phyloP scores from a whole-genome alignment of 2,113 vertebrate genomes.

The Semicossyphus pulcher region DNA sequence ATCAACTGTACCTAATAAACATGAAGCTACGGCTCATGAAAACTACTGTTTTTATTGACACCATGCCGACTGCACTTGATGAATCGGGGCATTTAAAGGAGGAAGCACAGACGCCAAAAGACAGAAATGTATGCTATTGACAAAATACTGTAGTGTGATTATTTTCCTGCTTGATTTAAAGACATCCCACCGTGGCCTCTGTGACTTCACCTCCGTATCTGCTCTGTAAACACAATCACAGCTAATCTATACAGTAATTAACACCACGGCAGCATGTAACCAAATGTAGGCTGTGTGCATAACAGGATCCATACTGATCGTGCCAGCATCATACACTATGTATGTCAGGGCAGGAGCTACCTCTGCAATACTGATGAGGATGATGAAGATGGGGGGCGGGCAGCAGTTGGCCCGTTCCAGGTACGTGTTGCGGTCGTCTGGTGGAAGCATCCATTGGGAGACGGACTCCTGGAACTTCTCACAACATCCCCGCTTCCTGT shows the following conservation, averaged over 20 bases:
- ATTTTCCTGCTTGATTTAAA: background rate
- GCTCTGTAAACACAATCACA: constrained; percentile 6
- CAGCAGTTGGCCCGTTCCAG: constrained; percentile 89
- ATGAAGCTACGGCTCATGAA: background rate
- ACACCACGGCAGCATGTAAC: background rate
- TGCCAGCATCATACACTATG: background rate
- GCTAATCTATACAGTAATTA: constrained; percentile 55
- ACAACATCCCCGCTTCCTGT: constrained; percentile 58
- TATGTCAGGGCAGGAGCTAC: constrained; percentile 64
- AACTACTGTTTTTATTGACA: constrained; percentile 30
- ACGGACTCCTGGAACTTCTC: constrained; percentile 82
- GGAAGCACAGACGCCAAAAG: background rate
- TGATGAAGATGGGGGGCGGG: constrained; percentile 91
- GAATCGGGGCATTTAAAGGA: constrained; percentile 35
- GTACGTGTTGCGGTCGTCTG: constrained; percentile 76
- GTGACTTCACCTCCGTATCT: background rate
- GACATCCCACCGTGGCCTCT: background rate
- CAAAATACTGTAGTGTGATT: background rate
- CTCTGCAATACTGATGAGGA: constrained; percentile 89
- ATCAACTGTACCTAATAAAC: constrained; percentile 12
- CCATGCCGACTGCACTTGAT: constrained; percentile 3
- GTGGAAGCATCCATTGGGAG: constrained; percentile 91
- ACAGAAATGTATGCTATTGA: background rate
- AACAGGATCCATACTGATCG: constrained; percentile 29
- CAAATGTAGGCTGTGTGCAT: constrained; percentile 29